phyloP scores from a whole-genome alignment of 2,888 invertebrate genomes.

The Oscheius onirici region DNA sequence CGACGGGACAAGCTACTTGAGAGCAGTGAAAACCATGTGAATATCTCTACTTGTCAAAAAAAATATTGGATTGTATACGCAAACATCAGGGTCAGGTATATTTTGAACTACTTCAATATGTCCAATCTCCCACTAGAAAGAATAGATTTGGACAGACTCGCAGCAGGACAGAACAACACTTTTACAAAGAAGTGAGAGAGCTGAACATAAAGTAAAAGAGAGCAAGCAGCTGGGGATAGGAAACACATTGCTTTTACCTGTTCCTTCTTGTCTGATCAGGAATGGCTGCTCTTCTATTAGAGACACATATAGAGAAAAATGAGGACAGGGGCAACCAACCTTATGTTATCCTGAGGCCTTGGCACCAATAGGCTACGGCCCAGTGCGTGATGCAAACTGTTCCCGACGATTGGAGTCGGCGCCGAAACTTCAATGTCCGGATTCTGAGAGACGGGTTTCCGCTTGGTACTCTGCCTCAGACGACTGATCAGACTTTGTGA shows the following conservation, averaged over 20 bases:
- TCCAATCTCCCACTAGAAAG: background rate
- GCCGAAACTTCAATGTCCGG: constrained; percentile 33
- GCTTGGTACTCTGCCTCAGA: constrained; percentile 58
- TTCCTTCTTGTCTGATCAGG: too few relatives aligned
- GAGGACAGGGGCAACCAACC: constrained; percentile 36
- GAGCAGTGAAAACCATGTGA: too few relatives aligned
- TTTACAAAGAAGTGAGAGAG: too few relatives aligned
- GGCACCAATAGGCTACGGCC: constrained; percentile 57
- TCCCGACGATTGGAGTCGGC: constrained; percentile 2
- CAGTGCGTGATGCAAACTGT: constrained; percentile 8
- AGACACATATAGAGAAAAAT: too few relatives aligned
- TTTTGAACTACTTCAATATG: too few relatives aligned
- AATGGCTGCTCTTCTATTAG: background rate
- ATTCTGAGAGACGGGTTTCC: constrained; percentile 30
- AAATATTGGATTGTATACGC: too few relatives aligned
- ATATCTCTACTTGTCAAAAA: too few relatives aligned
- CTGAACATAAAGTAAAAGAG: too few relatives aligned
- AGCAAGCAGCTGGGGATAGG: background rate
- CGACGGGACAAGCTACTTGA: too few relatives aligned
- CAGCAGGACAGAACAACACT: background rate
- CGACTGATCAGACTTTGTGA: constrained; percentile 57
- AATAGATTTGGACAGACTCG: background rate
- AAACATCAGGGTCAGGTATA: too few relatives aligned
- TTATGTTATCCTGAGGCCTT: constrained; percentile 60
- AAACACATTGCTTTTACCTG: background rate